Base-by-base conservation (phyloP, 2,113 vertebrate species). In the Sinosuthora webbiana region DNA sequence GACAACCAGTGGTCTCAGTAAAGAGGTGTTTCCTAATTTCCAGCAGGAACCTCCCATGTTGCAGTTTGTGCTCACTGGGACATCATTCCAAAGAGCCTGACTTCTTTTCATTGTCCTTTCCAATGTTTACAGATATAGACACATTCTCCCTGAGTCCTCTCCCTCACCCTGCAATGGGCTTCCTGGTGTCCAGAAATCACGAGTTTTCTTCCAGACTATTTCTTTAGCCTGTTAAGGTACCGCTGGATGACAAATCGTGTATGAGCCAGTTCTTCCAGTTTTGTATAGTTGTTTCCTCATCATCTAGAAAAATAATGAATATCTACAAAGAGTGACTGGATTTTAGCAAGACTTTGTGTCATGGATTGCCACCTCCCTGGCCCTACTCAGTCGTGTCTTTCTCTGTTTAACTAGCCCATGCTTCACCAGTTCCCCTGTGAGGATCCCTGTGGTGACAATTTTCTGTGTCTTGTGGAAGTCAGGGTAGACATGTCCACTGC, bases 291-390 rank as follows among this genome's bases (percentile, higher is more conserved):
- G 5, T 45, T 35, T 45, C 21, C 15, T 10, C 25, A 37, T 20
- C 33, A 31, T 24, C 62, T 25, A 80, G 33, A 45, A 80, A 67
- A 56, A 45, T 6, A 45, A 10, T 15, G 3, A 45, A 37, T 17
- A 45, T 45, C 27, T 23, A 20, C 1, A 1, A 37, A 15, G 10
- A 31, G 21, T 20, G 41, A 15, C 15, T 19, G 9, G 20, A 35
- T 35, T 45, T 55, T 80, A 45, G 25, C 21, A 45, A 45, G 25
- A 27, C 1, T 37, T 73, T 27, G 2, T 45, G 33, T 27, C 22
- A 27, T 0, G 0, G 27, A 27, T 33, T 53, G 8, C 11, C 67
- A 44, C 33, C 2, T 25, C 37, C 33, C 33, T 37, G 47, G 9
- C 21, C 49, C 9, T 53, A 45, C 62, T 11, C 17, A 37, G 21